Evolutionary conservation across 2,113 vertebrate species (phyloP), one percentile per base, ranked within the genome.

Genomic region (Coturnix japonica): DNA sequence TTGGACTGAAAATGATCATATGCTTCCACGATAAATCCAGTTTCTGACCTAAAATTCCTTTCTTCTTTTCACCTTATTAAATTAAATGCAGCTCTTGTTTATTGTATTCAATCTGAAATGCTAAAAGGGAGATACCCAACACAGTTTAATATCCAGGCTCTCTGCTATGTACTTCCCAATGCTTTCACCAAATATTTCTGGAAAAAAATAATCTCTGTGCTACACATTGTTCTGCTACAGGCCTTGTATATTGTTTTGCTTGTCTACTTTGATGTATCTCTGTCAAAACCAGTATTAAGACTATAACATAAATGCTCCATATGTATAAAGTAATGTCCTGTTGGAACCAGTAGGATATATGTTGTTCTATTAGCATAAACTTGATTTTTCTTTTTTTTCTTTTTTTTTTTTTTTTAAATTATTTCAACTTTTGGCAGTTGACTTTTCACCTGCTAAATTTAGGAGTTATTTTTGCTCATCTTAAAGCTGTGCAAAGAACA

Each of bases 401-500:
- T 23, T 23, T 53, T 26, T 51, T 51, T 25, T n/a, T n/a, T n/a
- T n/a, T n/a, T n/a, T n/a, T n/a, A 51, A 54, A 66, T 78, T 23
- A 56, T 44, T 88, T 81, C 80, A 88, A 33, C 47, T 83, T 91
- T 60, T 75, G 54, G 57, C 43, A 61, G 31, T 9, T 60, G 41
- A 69, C 70, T 59, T 75, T 90, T 75, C 13, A 53, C 60, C 28
- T 67, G 33, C 57, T 59, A 26, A 73, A 6, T 61, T 75, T 78
- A 8, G 44, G 30, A 16, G 37, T 30, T 46, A 31, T 31, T 91
- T 35, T 81, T 54, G 39, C 2, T 3, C 25, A 11, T 77, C 33
- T 86, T 64, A 61, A 6, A 1, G 7, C 66, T 54, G 13, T 1
- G 3, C n/a, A 72, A 75, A 56, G 14, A 0, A 0, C 54, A 2